phyloP scores from a whole-genome alignment of 2,797 vertebrate species.

The Chloroceryle amazona region DNA sequence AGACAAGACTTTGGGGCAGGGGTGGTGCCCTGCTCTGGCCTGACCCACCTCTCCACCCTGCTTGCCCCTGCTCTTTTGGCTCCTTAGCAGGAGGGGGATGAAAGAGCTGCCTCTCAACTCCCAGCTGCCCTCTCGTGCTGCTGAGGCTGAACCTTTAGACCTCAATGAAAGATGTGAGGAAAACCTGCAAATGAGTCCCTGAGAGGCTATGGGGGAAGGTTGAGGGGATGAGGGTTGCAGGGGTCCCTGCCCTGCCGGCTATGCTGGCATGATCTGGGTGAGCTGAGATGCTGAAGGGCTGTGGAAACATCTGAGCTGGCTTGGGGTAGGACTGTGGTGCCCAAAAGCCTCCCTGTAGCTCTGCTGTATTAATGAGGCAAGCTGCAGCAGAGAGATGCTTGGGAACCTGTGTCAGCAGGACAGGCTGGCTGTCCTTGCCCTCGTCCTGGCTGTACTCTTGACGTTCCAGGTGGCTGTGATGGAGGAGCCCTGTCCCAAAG shows the following conservation, averaged over 20 bases:
- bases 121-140: not conserved
- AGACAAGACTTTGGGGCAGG: not conserved
- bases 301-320: not conserved
- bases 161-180: not conserved
- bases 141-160: not conserved
- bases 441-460: not conserved
- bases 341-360: rapidly evolving
- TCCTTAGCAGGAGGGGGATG: not conserved
- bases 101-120: too few species aligned
- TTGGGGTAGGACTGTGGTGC: rapidly evolving
- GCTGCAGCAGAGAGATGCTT: not conserved
- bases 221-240: rapidly evolving
- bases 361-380: rapidly evolving
- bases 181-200: not conserved
- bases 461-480: not conserved
- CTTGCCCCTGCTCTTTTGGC: not conserved
- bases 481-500: not conserved
- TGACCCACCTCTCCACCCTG: rapidly evolving
- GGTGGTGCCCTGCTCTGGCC: not conserved
- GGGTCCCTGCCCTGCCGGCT: not conserved
- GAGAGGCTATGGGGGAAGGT: not conserved
- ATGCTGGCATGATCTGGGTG: not conserved
- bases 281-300: not conserved
- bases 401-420: not conserved
- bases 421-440: not conserved